Evolutionary conservation across 2,888 invertebrate species (phyloP).

Genomic region (Electrophaes corylata): DNA sequence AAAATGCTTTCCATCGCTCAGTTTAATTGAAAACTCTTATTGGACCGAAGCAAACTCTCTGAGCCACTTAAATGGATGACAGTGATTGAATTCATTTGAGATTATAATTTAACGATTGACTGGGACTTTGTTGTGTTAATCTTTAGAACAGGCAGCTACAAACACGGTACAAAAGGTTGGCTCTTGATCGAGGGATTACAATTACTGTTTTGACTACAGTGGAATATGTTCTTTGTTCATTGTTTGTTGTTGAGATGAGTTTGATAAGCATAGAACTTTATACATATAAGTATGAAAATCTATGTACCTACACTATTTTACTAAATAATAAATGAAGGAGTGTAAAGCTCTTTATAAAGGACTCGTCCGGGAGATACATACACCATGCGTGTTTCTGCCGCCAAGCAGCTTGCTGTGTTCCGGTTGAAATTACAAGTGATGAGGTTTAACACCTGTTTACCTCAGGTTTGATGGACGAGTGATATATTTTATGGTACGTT

Average conservation of each 20-base stretch:
- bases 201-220: conserved; percentile 8
- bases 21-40: conserved; percentile 55
- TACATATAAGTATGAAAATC: too few species aligned
- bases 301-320: too few species aligned
- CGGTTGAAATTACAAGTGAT: too few species aligned
- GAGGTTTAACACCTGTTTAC: too few species aligned
- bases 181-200: conserved; percentile 4
- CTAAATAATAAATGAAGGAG: too few species aligned
- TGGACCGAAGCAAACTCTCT: conserved; percentile 43
- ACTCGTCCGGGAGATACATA: too few species aligned
- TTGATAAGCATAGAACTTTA: background rate
- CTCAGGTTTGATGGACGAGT: too few species aligned
- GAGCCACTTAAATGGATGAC: conserved; percentile 44
- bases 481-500: too few species aligned
- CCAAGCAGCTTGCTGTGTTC: too few species aligned
- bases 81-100: conserved; percentile 46
- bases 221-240: conserved; percentile 4
- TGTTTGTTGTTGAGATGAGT: background rate
- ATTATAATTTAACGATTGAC: conserved; percentile 46
- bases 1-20: conserved; percentile 45
- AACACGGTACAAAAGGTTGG: conserved; percentile 12
- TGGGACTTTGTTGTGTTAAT: conserved; percentile 34
- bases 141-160: conserved; percentile 17
- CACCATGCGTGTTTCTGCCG: too few species aligned
- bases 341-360: too few species aligned